These are phyloP conservation scores for Thalassophryne amazonica DNA, from an alignment of 2,797 vertebrate genomes.

Conservation along the genomic window DNA sequence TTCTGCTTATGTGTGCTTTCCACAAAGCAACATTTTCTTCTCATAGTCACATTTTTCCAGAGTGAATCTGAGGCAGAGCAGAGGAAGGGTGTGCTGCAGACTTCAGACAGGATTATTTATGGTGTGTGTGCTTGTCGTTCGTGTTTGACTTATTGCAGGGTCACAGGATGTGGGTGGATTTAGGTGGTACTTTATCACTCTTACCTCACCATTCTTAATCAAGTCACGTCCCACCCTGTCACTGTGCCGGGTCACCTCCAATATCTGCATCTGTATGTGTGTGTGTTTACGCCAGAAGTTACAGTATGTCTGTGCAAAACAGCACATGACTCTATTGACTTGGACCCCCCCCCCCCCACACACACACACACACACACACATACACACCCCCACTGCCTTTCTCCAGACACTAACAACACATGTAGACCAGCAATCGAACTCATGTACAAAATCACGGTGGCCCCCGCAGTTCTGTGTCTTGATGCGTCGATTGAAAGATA, in stretches of 20 bases:
- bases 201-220: slow-evolving; percentile 67
- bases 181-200: slow-evolving; percentile 72
- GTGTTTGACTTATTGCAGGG: slow-evolving; percentile 73
- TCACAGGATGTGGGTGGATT: slow-evolving; percentile 72
- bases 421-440: background rate
- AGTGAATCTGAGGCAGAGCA: slow-evolving; percentile 34
- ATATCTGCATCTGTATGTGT: slow-evolving; percentile 61
- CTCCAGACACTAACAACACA: slow-evolving; percentile 4
- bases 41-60: slow-evolving; percentile 35
- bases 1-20: slow-evolving; percentile 43
- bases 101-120: slow-evolving; percentile 64
- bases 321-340: slow-evolving; percentile 38
- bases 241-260: slow-evolving; percentile 70
- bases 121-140: slow-evolving; percentile 50
- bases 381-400: slow-evolving; percentile 27
- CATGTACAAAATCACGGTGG: background rate
- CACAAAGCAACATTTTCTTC: slow-evolving; percentile 40
- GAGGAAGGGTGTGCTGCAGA: slow-evolving; percentile 34
- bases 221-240: slow-evolving; percentile 67
- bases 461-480: background rate
- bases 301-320: slow-evolving; percentile 23
- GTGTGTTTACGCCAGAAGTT: slow-evolving; percentile 20
- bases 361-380: too few relatives aligned
- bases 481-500: background rate
- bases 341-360: too few relatives aligned